Evolutionary conservation across 2,797 vertebrate species (phyloP).

Genomic region (Coranthus polyacanthus): DNA sequence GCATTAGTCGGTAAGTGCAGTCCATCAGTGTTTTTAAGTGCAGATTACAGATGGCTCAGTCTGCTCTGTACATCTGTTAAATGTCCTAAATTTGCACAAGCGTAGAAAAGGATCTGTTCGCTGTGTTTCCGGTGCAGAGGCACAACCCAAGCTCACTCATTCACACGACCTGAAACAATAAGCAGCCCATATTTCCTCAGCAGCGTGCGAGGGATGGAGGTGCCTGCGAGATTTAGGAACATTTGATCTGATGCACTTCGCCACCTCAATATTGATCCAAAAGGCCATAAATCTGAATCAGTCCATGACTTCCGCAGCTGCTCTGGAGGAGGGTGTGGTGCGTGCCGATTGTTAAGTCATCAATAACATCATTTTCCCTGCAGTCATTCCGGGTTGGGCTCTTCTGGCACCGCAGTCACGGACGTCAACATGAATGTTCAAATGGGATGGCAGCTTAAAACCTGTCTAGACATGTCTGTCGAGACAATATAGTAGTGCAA

Average conservation of each 20-base stretch:
- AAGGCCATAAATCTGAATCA: constrained; percentile 16
- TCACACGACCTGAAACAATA: constrained; percentile 16
- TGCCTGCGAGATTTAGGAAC: constrained; percentile 1
- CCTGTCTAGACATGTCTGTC: background rate
- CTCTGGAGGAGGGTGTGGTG: constrained; percentile 7
- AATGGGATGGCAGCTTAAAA: background rate
- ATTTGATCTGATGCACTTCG: constrained; percentile 22
- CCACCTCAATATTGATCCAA: constrained; percentile 23
- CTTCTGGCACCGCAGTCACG: background rate
- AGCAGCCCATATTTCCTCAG: background rate
- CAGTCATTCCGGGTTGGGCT: constrained; percentile 19
- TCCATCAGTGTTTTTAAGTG: constrained; percentile 51
- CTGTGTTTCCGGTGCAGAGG: constrained; percentile 8
- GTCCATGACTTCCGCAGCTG: constrained; percentile 25
- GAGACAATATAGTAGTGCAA: background rate
- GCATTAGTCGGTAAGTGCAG: constrained; percentile 54
- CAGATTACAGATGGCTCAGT: constrained; percentile 57
- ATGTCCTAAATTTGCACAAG: constrained; percentile 54
- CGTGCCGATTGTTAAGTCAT: constrained; percentile 14
- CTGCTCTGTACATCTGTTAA: constrained; percentile 60
- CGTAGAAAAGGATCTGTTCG: constrained; percentile 21
- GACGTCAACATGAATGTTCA: constrained; percentile 1
- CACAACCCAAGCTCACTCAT: constrained; percentile 13
- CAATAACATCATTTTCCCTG: constrained; percentile 6
- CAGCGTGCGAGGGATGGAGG: background rate